Conservation (phyloP, 2,113 vertebrate genomes). For the Rhinichthys klamathensis region DNA sequence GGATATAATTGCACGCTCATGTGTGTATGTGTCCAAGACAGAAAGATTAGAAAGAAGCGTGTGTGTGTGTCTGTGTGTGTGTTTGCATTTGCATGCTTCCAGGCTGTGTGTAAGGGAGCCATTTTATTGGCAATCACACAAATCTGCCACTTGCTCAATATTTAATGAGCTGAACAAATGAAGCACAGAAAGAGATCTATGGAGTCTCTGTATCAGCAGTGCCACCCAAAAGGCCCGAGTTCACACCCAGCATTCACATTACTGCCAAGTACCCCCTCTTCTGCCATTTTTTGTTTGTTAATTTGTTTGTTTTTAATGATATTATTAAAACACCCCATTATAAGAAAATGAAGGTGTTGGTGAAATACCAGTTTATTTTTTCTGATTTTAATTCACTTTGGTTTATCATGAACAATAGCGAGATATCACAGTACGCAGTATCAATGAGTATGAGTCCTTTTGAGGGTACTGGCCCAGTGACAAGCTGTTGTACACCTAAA, state of each 20-base stretch:
- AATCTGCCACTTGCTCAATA: conserved; percentile 75
- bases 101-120: conserved; percentile 69
- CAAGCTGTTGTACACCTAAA: not conserved
- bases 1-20: not conserved
- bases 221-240: conserved; percentile 46
- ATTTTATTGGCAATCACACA: conserved; percentile 73
- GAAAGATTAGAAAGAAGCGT: not conserved
- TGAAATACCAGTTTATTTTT: not conserved
- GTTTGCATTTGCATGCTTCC: conserved; percentile 51
- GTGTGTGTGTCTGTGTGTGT: not conserved
- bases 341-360: not conserved
- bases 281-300: not conserved
- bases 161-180: conserved; percentile 79
- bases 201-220: conserved; percentile 63
- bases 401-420: not conserved
- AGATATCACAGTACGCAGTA: not conserved
- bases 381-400: not conserved
- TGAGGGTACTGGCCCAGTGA: not conserved
- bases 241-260: conserved; percentile 36
- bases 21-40: not conserved
- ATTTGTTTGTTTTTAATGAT: not conserved
- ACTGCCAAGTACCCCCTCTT: conserved; percentile 20
- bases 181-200: conserved; percentile 73
- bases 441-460: not conserved
- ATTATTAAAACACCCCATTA: not conserved